Evolutionary conservation across 2,113 vertebrate genomes (phyloP).

Genomic region (Candoia aspera): DNA sequence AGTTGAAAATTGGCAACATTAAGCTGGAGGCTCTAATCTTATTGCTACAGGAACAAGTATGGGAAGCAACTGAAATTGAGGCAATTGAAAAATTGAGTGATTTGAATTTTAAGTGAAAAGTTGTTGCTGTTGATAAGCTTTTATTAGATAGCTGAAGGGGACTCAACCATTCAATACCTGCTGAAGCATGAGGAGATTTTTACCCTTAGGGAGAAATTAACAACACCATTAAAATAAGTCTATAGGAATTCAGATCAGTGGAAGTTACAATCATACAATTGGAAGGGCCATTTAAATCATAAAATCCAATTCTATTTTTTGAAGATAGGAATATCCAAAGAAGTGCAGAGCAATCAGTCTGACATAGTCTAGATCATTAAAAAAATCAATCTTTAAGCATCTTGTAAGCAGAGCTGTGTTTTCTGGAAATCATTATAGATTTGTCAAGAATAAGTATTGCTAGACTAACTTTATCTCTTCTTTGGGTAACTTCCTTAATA

Average conservation of each 20-base stretch:
- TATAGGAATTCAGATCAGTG: background rate
- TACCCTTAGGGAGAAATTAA: background rate
- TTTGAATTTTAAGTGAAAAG: too few relatives aligned
- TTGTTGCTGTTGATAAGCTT: background rate
- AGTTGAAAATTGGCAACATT: too few relatives aligned
- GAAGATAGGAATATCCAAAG: background rate
- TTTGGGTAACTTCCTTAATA: background rate
- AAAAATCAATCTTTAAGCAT: background rate
- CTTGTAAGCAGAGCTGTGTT: background rate
- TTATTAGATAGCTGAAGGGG: background rate
- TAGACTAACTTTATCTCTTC: background rate
- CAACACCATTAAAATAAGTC: background rate
- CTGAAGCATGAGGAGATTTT: background rate
- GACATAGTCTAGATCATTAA: background rate
- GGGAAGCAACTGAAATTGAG: too few relatives aligned
- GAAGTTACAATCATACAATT: too few relatives aligned
- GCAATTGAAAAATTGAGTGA: too few relatives aligned
- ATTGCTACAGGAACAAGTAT: too few relatives aligned
- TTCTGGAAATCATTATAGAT: background rate
- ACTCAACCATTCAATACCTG: background rate
- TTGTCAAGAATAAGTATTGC: too few relatives aligned
- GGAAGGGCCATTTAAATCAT: background rate
- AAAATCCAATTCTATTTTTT: background rate
- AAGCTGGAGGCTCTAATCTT: too few relatives aligned
- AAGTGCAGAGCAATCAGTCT: background rate